These are phyloP conservation scores for Chymomyza fuscimana DNA, from an alignment of 2,888 invertebrate genomes.

Conservation along the genomic window DNA sequence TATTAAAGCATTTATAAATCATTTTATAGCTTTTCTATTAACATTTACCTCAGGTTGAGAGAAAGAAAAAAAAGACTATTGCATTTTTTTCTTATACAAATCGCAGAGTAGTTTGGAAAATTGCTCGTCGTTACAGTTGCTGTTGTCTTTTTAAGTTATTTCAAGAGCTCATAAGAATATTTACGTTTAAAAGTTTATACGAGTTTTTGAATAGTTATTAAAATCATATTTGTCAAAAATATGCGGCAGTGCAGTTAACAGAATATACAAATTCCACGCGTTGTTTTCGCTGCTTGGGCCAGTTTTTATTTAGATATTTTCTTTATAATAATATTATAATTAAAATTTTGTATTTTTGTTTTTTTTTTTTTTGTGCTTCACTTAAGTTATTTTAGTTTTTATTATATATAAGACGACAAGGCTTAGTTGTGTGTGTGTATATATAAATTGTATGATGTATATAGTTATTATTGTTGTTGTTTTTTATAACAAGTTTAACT, in stretches of 20 bases:
- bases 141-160: constrained; percentile 37
- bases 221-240: constrained; percentile 70
- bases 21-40: not conserved
- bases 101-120: not conserved
- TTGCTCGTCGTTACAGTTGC: constrained; percentile 16
- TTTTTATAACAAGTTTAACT: constrained; percentile 11
- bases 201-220: constrained; percentile 43
- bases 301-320: constrained; percentile 33
- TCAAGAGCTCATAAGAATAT: constrained; percentile 59
- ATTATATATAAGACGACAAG: constrained; percentile 55
- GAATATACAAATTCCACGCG: constrained; percentile 44
- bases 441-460: constrained; percentile 23
- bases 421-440: constrained; percentile 49
- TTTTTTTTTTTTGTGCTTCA: constrained; percentile 5
- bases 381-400: constrained; percentile 11
- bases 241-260: constrained; percentile 72
- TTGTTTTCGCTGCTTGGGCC: constrained; percentile 33
- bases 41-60: constrained; percentile 59
- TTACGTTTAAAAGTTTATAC: constrained; percentile 48
- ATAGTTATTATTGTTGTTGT: constrained; percentile 6
- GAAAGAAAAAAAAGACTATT: constrained; percentile 52
- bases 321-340: constrained; percentile 1
- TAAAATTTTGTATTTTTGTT: constrained; percentile 5
- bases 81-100: constrained; percentile 52
- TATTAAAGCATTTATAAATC: no score